Percentiles rank a stretch among this genome's conserved stretches.
Conservation (phyloP, 2,797 vertebrate species). For the Botia almorhae region DNA sequence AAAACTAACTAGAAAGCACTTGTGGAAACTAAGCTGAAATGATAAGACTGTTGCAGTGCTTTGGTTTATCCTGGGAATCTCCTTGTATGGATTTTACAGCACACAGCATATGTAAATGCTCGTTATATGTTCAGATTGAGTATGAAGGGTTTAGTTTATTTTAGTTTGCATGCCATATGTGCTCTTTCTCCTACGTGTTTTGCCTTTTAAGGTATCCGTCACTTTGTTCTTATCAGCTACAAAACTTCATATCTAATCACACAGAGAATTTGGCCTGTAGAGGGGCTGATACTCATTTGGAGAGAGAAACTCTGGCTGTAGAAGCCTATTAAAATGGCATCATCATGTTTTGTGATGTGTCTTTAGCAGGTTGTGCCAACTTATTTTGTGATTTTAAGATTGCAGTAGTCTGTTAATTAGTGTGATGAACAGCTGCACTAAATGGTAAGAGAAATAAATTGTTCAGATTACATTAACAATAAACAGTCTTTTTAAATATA, state of each 20-base stretch:
- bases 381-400: no score
- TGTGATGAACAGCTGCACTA: no score
- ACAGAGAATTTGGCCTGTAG: not conserved
- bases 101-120: not conserved
- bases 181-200: not conserved
- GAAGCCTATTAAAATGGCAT: not conserved
- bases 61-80: not conserved
- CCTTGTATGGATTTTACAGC: slow-evolving; percentile 15
- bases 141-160: slow-evolving; percentile 8
- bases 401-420: no score
- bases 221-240: not conserved
- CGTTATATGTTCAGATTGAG: not conserved
- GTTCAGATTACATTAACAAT: no score
- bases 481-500: no score
- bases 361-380: no score
- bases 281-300: not conserved
- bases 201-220: slow-evolving; percentile 16
- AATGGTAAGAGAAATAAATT: no score
- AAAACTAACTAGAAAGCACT: no score
- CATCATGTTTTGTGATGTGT: no score
- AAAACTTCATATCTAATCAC: not conserved
- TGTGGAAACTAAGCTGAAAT: no score
- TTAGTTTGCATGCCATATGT: not conserved
- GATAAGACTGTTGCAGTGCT: no score
- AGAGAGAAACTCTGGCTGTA: not conserved